A percentile compares a stretch with the other conserved stretches of the same genome.
Evolutionary conservation across 2,888 invertebrate species (phyloP).

Genomic region (Shargacucullia verbasci): DNA sequence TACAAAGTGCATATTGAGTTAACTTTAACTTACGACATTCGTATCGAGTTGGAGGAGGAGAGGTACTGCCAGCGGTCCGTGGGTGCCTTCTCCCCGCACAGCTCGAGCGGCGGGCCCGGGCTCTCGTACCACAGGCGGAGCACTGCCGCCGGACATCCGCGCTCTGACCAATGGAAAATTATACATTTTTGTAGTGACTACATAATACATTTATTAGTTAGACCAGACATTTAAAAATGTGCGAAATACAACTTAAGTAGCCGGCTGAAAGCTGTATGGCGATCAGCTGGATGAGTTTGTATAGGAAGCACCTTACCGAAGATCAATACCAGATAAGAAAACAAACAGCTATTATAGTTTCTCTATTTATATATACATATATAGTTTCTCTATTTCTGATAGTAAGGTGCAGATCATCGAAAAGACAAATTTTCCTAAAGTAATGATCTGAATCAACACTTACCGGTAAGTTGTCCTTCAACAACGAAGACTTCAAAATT

Average conservation of each 20-base stretch:
- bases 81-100: conserved; percentile 95
- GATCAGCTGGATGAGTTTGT: too few relatives aligned
- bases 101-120: conserved; percentile 94
- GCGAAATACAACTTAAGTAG: too few relatives aligned
- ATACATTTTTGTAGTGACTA: not conserved
- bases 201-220: too few relatives aligned
- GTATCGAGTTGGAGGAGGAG: conserved; percentile 95
- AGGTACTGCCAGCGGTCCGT: conserved; percentile 94
- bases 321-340: too few relatives aligned
- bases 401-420: too few relatives aligned
- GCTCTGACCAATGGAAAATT: conserved; percentile 85
- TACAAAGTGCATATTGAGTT: not conserved
- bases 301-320: too few relatives aligned
- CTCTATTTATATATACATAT: too few relatives aligned
- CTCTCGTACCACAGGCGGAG: conserved; percentile 96
- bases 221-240: too few relatives aligned
- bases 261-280: too few relatives aligned
- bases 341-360: too few relatives aligned
- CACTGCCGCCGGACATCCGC: conserved; percentile 97
- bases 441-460: conserved; percentile 57
- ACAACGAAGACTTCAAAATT: conserved; percentile 97
- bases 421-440: too few relatives aligned
- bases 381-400: too few relatives aligned
- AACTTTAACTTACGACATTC: conserved; percentile 91
- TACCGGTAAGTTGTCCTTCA: conserved; percentile 97